A percentile compares a stretch with the other conserved stretches of the same genome.
These are phyloP conservation scores for Junonia oenone DNA, from an alignment of 2,888 invertebrate genomes.

Conservation along the genomic window DNA sequence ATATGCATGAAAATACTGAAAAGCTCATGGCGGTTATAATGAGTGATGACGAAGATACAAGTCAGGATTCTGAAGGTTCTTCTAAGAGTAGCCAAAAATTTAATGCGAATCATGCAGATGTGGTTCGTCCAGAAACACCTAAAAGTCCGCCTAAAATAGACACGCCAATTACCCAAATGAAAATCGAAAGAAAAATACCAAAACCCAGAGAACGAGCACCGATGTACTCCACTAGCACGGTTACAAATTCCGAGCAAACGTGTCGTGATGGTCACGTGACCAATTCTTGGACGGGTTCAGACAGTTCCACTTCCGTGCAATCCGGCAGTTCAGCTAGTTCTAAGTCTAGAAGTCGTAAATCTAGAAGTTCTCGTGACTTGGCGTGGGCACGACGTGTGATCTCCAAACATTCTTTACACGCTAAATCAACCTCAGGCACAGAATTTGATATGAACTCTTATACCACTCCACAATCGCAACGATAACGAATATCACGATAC, in stretches of 20 bases:
- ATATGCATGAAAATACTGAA: slow-evolving; percentile 61
- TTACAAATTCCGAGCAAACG: slow-evolving; percentile 44
- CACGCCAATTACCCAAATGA: slow-evolving; percentile 55
- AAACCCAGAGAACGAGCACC: slow-evolving; percentile 27
- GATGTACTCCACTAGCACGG: slow-evolving; percentile 48
- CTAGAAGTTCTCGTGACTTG: slow-evolving; percentile 47
- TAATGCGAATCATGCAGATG: slow-evolving; percentile 22
- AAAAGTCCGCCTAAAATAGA: slow-evolving; percentile 59
- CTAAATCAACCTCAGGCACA: slow-evolving; percentile 41
- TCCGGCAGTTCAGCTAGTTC: slow-evolving; percentile 46
- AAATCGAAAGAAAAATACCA: slow-evolving; percentile 36
- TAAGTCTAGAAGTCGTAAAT: slow-evolving; percentile 41
- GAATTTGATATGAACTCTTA: slow-evolving; percentile 48
- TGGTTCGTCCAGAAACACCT: slow-evolving; percentile 28
- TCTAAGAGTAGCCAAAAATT: slow-evolving; percentile 29
- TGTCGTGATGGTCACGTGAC: slow-evolving; percentile 38
- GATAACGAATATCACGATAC: no score
- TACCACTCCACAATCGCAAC: slow-evolving; percentile 44
- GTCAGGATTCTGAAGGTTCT: slow-evolving; percentile 9
- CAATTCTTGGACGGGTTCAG: slow-evolving; percentile 47
- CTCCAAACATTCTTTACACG: slow-evolving; percentile 38
- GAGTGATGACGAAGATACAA: slow-evolving; percentile 44
- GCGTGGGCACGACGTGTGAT: slow-evolving; percentile 57
- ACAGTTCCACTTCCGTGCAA: slow-evolving; percentile 40
- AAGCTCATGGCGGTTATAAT: slow-evolving; percentile 56